Conservation (phyloP, 2,797 vertebrate species). For the Lutjanus argentimaculatus region DNA sequence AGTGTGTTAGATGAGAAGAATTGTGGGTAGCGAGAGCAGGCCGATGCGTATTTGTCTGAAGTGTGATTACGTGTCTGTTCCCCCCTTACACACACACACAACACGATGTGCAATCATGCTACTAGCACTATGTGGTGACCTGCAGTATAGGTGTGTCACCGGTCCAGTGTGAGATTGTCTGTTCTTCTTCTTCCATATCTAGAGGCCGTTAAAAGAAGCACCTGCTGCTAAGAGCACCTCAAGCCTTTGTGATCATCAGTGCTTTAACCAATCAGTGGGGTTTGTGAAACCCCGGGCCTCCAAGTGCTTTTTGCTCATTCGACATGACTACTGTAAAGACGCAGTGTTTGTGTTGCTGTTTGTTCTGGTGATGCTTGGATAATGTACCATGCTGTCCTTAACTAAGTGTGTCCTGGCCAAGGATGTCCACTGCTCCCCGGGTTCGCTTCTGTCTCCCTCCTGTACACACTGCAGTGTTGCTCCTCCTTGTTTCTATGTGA, state of each 20-base stretch:
- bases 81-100: constrained; percentile 45
- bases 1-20: constrained; percentile 75
- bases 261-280: constrained; percentile 84
- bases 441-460: constrained; percentile 83
- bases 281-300: constrained; percentile 72
- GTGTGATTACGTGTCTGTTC: constrained; percentile 71
- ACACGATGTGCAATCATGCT: constrained; percentile 76
- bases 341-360: constrained; percentile 83
- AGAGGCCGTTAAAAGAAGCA: constrained; percentile 81
- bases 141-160: constrained; percentile 72
- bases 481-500: constrained; percentile 84
- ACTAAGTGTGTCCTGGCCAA: constrained; percentile 85
- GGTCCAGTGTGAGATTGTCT: constrained; percentile 75
- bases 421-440: constrained; percentile 86
- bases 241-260: constrained; percentile 86
- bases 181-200: constrained; percentile 75
- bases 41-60: constrained; percentile 71
- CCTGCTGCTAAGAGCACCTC: constrained; percentile 84
- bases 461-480: constrained; percentile 79
- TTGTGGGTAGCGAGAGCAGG: constrained; percentile 66
- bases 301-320: constrained; percentile 82
- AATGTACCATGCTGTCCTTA: constrained; percentile 82
- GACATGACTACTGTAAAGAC: constrained; percentile 79
- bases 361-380: constrained; percentile 82
- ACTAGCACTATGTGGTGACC: constrained; percentile 76